A percentile compares a stretch with the other conserved stretches of the same genome.
Conservation (phyloP, 2,888 invertebrate genomes). For the Ctenicera cuprea region DNA sequence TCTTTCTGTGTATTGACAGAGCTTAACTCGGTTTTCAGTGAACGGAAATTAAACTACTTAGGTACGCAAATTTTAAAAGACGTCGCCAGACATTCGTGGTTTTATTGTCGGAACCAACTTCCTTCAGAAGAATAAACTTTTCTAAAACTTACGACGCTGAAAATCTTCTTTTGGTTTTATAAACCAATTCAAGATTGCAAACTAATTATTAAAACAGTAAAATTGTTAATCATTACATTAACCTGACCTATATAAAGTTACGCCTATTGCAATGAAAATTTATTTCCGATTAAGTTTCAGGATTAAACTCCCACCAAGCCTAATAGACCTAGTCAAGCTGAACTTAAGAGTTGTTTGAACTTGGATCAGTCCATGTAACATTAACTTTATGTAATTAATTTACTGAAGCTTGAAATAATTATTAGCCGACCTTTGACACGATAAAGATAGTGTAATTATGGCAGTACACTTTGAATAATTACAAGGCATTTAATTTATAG, state of each 20-base stretch:
- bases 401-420: neutral
- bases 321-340: constrained; percentile 4
- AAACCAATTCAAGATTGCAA: neutral
- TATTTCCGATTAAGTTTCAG: neutral
- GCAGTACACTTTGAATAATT: neutral
- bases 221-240: neutral
- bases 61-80: constrained; percentile 27
- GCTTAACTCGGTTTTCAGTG: constrained; percentile 33
- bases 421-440: neutral
- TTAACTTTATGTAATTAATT: constrained; percentile 2
- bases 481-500: too few species aligned
- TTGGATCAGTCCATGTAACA: constrained; percentile 1
- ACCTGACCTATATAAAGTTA: neutral
- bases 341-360: constrained; percentile 2
- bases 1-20: constrained; percentile 33
- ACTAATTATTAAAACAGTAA: too few species aligned
- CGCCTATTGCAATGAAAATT: neutral
- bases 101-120: constrained; percentile 3
- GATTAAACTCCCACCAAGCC: constrained; percentile 8
- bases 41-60: constrained; percentile 35
- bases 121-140: neutral
- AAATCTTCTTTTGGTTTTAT: neutral
- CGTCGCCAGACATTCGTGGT: constrained; percentile 16
- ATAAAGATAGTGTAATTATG: neutral
- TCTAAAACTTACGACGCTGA: neutral